Evolutionary conservation across 2,888 invertebrate genomes (phyloP).

Genomic region (Leucoma salicis): DNA sequence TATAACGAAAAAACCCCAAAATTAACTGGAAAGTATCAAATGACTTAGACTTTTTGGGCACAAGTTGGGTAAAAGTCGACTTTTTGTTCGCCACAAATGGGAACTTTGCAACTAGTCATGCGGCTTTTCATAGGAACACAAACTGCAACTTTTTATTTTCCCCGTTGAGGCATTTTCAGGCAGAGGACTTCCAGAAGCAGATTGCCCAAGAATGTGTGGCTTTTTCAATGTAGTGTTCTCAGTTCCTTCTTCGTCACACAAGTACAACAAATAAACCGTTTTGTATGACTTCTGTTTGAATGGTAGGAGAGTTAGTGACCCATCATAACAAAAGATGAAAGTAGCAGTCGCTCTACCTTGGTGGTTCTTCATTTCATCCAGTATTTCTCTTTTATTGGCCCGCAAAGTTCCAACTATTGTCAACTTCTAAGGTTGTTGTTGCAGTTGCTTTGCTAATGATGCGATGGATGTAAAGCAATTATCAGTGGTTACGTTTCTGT

Average conservation of each 20-base stretch:
- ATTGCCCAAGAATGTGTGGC: conserved; percentile 7
- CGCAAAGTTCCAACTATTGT: conserved; percentile 42
- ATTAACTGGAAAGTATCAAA: conserved; percentile 6
- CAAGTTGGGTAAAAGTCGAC: conserved; percentile 13
- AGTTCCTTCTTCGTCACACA: conserved; percentile 7
- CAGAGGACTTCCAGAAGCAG: neutral
- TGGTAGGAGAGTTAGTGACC: conserved; percentile 35
- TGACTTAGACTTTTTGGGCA: conserved; percentile 9
- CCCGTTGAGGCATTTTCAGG: conserved; percentile 9
- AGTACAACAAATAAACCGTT: conserved; percentile 16
- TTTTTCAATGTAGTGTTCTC: conserved; percentile 9
- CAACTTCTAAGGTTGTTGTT: conserved; percentile 37
- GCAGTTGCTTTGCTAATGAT: conserved; percentile 34
- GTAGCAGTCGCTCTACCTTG: conserved; percentile 28
- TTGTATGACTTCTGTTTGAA: conserved; percentile 33
- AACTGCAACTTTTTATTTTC: conserved; percentile 15
- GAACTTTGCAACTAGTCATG: conserved; percentile 11
- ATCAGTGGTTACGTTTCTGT: conserved; percentile 26
- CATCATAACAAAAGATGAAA: conserved; percentile 36
- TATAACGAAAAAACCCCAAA: neutral
- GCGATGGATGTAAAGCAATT: conserved; percentile 48
- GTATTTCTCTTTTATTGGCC: conserved; percentile 37
- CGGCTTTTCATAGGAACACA: conserved; percentile 17
- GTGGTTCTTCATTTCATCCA: conserved; percentile 28
- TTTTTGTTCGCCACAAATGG: conserved; percentile 13